Percentiles rank a stretch among this genome's conserved stretches.
Evolutionary conservation across 2,113 vertebrate genomes (phyloP).

Genomic region (Pteruthius melanotis): DNA sequence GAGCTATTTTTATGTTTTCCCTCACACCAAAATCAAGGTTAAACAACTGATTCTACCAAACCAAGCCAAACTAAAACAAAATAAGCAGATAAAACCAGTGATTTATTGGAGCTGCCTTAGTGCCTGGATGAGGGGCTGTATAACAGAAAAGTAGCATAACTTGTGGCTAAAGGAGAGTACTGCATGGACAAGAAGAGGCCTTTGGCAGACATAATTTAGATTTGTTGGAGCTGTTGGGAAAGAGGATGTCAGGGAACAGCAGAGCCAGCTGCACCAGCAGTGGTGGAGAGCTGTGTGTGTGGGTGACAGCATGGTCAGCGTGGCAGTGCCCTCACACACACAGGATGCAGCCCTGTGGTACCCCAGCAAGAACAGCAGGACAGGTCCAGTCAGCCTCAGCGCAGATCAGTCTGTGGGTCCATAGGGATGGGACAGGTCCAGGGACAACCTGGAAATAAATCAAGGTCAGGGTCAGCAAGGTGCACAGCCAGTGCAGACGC

Average conservation of each 20-base stretch:
- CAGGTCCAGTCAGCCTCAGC: background rate
- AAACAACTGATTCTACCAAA: background rate
- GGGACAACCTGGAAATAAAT: background rate
- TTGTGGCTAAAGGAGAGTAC: background rate
- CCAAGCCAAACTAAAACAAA: background rate
- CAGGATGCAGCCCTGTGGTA: rapidly evolving
- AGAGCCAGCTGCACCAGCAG: no score
- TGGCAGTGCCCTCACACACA: background rate
- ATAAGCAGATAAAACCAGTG: background rate
- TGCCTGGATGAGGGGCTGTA: background rate
- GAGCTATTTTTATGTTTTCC: background rate
- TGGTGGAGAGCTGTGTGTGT: rapidly evolving
- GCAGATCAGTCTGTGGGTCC: background rate
- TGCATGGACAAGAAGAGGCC: background rate
- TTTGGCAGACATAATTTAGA: rapidly evolving
- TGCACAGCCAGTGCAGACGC: background rate
- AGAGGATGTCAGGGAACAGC: background rate
- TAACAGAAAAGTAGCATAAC: background rate
- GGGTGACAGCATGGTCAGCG: background rate
- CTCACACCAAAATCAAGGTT: background rate
- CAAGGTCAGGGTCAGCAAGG: background rate
- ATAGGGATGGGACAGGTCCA: background rate
- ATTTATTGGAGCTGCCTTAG: background rate
- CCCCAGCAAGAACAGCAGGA: background rate
- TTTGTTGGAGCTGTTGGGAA: background rate